These are phyloP conservation scores for Ascidia mentula DNA, from an alignment of 23 tunicate species.

Conservation along the genomic window DNA sequence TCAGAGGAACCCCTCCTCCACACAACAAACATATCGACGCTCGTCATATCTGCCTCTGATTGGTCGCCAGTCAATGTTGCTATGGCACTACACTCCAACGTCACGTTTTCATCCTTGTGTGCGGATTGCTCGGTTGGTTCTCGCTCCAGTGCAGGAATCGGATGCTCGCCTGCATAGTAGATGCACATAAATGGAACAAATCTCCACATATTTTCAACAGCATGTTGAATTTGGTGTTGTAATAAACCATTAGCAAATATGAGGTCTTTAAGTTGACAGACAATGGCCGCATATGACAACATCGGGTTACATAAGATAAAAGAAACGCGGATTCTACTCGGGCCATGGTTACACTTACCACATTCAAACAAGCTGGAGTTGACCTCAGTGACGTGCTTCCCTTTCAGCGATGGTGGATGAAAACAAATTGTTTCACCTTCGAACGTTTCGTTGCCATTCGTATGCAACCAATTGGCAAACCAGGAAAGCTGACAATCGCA, in stretches of 20 bases:
- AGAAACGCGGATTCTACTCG: neutral
- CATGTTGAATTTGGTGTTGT: too few species aligned
- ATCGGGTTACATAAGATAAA: neutral
- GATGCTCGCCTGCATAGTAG: slow-evolving; percentile 58
- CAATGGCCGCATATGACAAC: too few species aligned
- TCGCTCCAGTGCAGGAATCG: slow-evolving; percentile 64
- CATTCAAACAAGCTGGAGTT: slow-evolving; percentile 44
- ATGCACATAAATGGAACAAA: too few species aligned
- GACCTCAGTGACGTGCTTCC: slow-evolving; percentile 23
- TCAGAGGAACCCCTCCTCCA: slow-evolving; percentile 51
- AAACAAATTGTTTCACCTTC: slow-evolving; percentile 40
- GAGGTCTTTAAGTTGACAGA: too few species aligned
- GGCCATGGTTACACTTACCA: slow-evolving; percentile 49
- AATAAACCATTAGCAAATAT: too few species aligned
- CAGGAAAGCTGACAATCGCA: slow-evolving; percentile 84
- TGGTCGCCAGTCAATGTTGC: slow-evolving; percentile 44
- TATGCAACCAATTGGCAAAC: slow-evolving; percentile 53
- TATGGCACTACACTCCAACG: slow-evolving; percentile 83
- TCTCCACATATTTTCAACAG: too few species aligned
- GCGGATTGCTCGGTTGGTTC: slow-evolving; percentile 45
- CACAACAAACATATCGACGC: slow-evolving; percentile 44
- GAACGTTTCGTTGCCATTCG: slow-evolving; percentile 8
- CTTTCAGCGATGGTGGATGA: slow-evolving; percentile 74
- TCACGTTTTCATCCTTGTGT: slow-evolving; percentile 70
- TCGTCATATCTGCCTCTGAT: neutral